phyloP scores from a whole-genome alignment of 2,797 vertebrate species.

The Zalophus californianus region DNA sequence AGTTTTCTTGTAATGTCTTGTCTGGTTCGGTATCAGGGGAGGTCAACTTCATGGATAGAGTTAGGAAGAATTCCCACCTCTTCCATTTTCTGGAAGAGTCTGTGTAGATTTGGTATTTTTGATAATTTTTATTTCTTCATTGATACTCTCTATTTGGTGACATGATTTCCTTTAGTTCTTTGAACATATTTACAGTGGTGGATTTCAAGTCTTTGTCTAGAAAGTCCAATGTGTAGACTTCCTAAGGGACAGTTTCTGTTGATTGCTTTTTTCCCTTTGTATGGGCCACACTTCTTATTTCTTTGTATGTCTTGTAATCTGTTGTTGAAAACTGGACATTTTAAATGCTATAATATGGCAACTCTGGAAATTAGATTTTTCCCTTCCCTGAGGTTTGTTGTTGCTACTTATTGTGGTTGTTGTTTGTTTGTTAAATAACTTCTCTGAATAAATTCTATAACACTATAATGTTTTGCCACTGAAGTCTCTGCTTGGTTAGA shows the following conservation, averaged over 20 bases:
- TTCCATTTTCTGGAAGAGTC: constrained; percentile 1
- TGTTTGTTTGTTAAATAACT: neutral
- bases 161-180: constrained; percentile 10
- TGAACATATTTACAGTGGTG: neutral
- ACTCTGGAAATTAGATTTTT: neutral
- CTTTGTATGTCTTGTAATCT: neutral
- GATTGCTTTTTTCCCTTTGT: neutral
- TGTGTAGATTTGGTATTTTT: neutral
- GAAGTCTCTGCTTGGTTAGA: neutral
- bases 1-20: neutral
- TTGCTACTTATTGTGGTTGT: neutral
- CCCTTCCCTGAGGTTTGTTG: neutral
- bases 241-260: neutral
- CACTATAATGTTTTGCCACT: neutral
- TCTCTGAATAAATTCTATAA: neutral
- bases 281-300: neutral
- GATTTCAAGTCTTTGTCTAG: neutral
- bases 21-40: neutral
- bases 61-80: neutral
- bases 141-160: neutral
- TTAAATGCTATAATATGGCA: neutral
- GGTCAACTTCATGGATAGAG: neutral
- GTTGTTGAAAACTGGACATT: neutral
- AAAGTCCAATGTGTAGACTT: neutral
- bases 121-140: neutral